These are phyloP conservation scores for Bugula neritina DNA, from an alignment of 2,888 invertebrate species.

Conservation along the genomic window DNA sequence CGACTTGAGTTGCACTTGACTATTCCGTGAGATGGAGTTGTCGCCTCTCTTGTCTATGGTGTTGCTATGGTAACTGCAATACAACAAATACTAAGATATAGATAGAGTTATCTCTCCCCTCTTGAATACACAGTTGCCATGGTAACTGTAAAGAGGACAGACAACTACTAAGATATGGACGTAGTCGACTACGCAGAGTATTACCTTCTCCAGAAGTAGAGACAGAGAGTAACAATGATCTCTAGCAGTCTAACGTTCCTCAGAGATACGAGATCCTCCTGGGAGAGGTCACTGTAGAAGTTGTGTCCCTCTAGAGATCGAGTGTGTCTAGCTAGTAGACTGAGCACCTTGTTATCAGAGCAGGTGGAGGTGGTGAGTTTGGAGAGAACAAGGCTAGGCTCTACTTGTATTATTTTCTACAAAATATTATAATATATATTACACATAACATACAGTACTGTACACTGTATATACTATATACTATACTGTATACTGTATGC, in stretches of 20 bases:
- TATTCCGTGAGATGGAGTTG: constrained; percentile 60
- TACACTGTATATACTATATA: too few relatives aligned
- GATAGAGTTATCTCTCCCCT: neutral
- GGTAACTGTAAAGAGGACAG: constrained; percentile 76
- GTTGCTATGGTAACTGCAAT: neutral
- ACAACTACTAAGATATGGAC: neutral
- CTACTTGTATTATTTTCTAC: neutral
- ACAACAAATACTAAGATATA: constrained; percentile 33
- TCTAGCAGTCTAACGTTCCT: constrained; percentile 76
- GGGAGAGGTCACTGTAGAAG: constrained; percentile 53
- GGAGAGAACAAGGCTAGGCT: constrained; percentile 12
- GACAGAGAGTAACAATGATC: constrained; percentile 64
- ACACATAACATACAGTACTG: too few relatives aligned
- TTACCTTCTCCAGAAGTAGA: constrained; percentile 25
- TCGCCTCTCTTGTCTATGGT: neutral
- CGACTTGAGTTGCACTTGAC: constrained; percentile 70
- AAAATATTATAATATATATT: too few relatives aligned
- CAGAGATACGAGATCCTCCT: constrained; percentile 65
- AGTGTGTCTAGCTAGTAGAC: constrained; percentile 67
- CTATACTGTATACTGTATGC: too few relatives aligned
- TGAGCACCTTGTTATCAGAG: constrained; percentile 55
- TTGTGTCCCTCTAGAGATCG: constrained; percentile 69
- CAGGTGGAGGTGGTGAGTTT: constrained; percentile 13
- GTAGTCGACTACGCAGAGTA: too few relatives aligned
- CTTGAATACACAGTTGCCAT: constrained; percentile 48